phyloP scores from a whole-genome alignment of 2,888 invertebrate genomes.

The Amblyteles armatorius region DNA sequence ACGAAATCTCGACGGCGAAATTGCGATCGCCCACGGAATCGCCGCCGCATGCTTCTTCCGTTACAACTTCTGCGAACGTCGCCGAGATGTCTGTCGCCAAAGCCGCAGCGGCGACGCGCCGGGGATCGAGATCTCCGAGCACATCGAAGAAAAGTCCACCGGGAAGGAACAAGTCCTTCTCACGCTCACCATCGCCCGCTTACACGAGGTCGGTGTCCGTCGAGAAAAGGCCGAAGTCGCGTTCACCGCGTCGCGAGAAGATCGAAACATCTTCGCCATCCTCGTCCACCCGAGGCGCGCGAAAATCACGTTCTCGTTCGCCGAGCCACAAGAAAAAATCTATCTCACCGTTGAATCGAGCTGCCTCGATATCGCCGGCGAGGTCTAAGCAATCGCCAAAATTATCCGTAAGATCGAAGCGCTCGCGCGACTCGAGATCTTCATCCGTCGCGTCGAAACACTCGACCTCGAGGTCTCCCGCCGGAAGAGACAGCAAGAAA shows the following conservation, averaged over 20 bases:
- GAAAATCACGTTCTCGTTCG: conserved; percentile 70
- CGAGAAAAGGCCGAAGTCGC: conserved; percentile 73
- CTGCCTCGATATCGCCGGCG: conserved; percentile 66
- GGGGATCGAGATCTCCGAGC: conserved; percentile 58
- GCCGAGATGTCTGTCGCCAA: conserved; percentile 35
- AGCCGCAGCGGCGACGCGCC: conserved; percentile 3
- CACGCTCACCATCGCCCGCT: conserved; percentile 75
- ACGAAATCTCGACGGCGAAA: conserved; percentile 70
- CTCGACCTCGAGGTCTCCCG: conserved; percentile 73
- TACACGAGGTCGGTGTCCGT: conserved; percentile 77
- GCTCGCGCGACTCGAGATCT: conserved; percentile 75
- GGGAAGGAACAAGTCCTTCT: conserved; percentile 74
- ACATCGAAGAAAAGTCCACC: conserved; percentile 71
- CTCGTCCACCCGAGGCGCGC: conserved; percentile 70
- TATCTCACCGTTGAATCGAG: conserved; percentile 68
- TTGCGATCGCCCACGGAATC: conserved; percentile 76
- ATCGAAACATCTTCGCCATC: conserved; percentile 60
- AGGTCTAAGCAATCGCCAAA: conserved; percentile 70
- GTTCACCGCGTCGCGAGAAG: conserved; percentile 70
- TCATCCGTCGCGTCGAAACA: conserved; percentile 76
- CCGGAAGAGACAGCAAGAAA: conserved; percentile 71
- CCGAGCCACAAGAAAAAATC: conserved; percentile 72
- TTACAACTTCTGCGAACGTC: conserved; percentile 47
- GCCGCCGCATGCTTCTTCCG: conserved; percentile 68
- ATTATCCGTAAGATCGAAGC: conserved; percentile 63